Base-by-base conservation (phyloP, 2,888 invertebrate species). In the Xanthia icteritia region DNA sequence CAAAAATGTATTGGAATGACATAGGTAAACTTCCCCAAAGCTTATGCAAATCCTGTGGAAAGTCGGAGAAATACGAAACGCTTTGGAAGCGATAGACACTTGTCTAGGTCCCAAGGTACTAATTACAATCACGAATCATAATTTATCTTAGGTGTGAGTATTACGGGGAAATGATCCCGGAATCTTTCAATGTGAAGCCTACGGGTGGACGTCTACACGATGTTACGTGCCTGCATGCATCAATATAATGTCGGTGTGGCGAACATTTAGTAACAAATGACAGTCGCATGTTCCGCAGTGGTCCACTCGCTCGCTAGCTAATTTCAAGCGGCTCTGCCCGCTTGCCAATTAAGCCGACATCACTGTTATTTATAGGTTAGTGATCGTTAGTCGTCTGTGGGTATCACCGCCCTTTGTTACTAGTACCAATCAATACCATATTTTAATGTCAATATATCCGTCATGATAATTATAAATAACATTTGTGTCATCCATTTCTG, bases 341-440 rank as follows among this genome's bases (percentile, higher is more conserved):
- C 88, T 77, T 79, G 86, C 88, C 76, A 80, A 89, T 84, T 88
- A 90, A 90, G 87, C 88, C 87, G 68, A 87, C 89, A 92, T 91
- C 90, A 89, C 89, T 77, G 86, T 90, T 91, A 91, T 92, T 92
- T 90, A 91, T 90, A 85, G 88, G 81, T 86, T 27, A 83, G 82
- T 45, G 42, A 42, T 58, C 60, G 31, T 48, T 58, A 70, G 67
- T 58, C 56, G 45, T 64, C 27, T 61, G 48, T n/a, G 9, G n/a
- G 4, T 48, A 27, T 45, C 31, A 31, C 8, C 39, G 20, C 58
- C n/a, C 56, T 64, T 70, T 68, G 73, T 64, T 42, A 13, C 11
- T n/a, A 20, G 1, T 15, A 5, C 4, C 42, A 20, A 17, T 45
- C 42, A 20, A 17, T 45, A 36, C 5, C n/a, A 2, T 23, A 72